phyloP scores from a whole-genome alignment of 1,140 invertebrate genomes.

The Heliconius hermathena region DNA sequence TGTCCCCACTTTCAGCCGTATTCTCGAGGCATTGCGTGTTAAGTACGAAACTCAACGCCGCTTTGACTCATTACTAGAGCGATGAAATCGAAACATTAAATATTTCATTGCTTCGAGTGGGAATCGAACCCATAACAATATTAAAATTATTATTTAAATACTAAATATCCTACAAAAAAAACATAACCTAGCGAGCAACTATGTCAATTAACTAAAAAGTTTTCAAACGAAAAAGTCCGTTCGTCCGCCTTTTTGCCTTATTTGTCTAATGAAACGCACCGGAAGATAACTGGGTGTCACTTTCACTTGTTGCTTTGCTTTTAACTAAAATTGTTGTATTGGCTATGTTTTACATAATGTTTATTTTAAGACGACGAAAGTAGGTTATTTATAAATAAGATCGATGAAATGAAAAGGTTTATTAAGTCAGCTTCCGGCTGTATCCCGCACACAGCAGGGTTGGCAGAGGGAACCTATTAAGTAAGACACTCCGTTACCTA shows the following conservation, averaged over 20 bases:
- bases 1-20: too few relatives aligned
- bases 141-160: not conserved
- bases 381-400: slow-evolving; percentile 1
- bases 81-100: too few relatives aligned
- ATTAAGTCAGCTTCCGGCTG: too few relatives aligned
- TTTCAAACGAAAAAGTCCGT: not conserved
- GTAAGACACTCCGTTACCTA: not conserved
- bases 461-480: not conserved
- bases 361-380: not conserved
- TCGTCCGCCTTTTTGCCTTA: not conserved
- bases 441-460: too few relatives aligned
- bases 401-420: too few relatives aligned
- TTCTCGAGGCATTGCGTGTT: too few relatives aligned
- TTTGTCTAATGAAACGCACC: slow-evolving; percentile 27
- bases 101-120: too few relatives aligned
- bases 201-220: slow-evolving; percentile 12
- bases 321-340: slow-evolving; percentile 3
- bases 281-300: slow-evolving; percentile 20
- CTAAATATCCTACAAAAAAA: not conserved
- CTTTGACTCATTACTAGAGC: too few relatives aligned
- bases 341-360: slow-evolving; percentile 4
- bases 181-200: not conserved
- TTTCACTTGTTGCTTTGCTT: slow-evolving; percentile 12
- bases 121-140: too few relatives aligned
- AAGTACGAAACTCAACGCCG: too few relatives aligned